Conservation (phyloP, 2,113 vertebrate species). For the Circaetus cinerascens region DNA sequence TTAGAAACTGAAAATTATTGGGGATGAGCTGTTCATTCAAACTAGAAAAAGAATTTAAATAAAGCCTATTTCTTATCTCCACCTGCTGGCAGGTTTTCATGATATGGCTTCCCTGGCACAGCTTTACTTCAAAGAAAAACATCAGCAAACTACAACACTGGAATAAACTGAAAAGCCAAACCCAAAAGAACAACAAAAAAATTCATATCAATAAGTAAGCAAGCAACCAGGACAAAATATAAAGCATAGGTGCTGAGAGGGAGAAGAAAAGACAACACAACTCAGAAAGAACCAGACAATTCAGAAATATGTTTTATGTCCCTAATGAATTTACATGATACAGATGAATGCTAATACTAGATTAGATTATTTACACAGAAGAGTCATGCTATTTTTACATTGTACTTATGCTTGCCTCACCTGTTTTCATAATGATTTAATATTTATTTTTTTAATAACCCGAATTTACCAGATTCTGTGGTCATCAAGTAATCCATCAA, state of each 20-base stretch:
- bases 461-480: slow-evolving; percentile 79
- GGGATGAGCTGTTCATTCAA: background rate
- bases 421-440: background rate
- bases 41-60: background rate
- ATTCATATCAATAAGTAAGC: background rate
- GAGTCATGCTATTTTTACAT: background rate
- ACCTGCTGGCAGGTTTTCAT: background rate
- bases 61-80: background rate
- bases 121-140: background rate
- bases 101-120: background rate
- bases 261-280: background rate
- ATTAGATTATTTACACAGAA: background rate
- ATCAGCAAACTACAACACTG: background rate
- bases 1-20: background rate
- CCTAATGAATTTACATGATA: background rate
- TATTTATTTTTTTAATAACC: background rate
- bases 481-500: slow-evolving; percentile 86
- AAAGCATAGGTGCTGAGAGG: background rate
- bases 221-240: background rate
- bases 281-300: background rate
- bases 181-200: background rate
- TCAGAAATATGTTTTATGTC: background rate
- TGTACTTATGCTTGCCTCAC: background rate
- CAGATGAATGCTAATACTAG: background rate
- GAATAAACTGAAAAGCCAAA: background rate